Evolutionary conservation across 2,113 vertebrate genomes (phyloP), one percentile per base, ranked within the genome.

Genomic region (Myocastor coypus): DNA sequence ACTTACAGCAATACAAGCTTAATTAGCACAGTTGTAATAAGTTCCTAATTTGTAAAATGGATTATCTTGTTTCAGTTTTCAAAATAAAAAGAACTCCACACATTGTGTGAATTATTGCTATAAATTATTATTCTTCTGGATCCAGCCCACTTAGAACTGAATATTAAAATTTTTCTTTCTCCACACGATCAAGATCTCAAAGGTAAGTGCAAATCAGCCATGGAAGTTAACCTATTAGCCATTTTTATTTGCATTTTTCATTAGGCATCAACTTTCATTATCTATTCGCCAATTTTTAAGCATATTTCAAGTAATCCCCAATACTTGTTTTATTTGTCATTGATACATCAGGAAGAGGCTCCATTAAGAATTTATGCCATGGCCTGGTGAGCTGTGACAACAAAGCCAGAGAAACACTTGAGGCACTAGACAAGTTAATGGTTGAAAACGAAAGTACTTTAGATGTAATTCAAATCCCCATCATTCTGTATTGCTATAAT

Each of bases 31-130:
- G 28, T 88, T 94, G 34, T 84, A 92, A 96, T 95, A 97, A 96
- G 93, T 97, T 95, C 63, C 71, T 96, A 96, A 96, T 97, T 96
- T 90, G 20, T 77, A 95, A 94, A 91, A 96, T 96, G n/a, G 96
- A 96, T 92, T 73, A 68, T 92, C 71, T 85, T 90, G 26, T 61
- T 96, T 92, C 7, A 4, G 32, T 90, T 92, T 95, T 96, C 96
- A 96, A 94, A 96, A 92, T 83, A 95, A 88, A 95, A 95, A 73
- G 50, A 90, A 52, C 92, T 91, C 66, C 77, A 91, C 11, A 96
- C 57, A 83, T 93, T 82, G 16, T 81, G 37, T 93, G 61, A 85
- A 52, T 84, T 89, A 16, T 83, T 95, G 5, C 6, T 88, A 90
- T 95, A 96, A 94, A 94, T 87, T 83, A 87, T 85, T 96, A 37